Evolutionary conservation across 2,113 vertebrate genomes (phyloP), one percentile per base, ranked within the genome.

Genomic region (Lepus americanus): DNA sequence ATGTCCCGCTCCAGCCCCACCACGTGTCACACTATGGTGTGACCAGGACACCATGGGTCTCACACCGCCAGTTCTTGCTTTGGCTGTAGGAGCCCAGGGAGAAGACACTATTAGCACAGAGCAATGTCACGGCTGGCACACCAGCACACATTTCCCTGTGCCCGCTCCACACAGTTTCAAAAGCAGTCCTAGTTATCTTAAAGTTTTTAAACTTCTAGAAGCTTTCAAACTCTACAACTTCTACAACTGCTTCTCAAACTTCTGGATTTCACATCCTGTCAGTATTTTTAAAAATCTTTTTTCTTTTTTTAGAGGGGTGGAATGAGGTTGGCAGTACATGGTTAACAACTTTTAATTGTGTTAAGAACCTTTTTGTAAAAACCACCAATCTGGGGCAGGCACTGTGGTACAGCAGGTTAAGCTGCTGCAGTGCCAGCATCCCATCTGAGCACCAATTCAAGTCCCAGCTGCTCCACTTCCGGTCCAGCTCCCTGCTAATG

Each of bases 291-390:
- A 78, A 78, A 55, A 79, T 23, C 39, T 53, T 81, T 81, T 69
- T 94, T 95, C 74, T 94, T 27, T 89, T 76, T 92, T 49, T 53
- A 5, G 29, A 5, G 3, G 1, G 1, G 1, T 13, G 27, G 44
- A 53, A 63, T 59, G 22, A 53, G 9, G 20, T 25, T 80, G 25
- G 13, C 10, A 69, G 27, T 86, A 74, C 2, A 70, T 16, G 20
- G 39, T 88, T 90, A n/a, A 89, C 11, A 64, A 80, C 25, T 67
- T 90, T 94, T 70, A 90, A 90, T 76, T 90, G 83, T 88, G 55
- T 73, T 90, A 83, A 89, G 67, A 51, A 92, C 31, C 1, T 55
- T 39, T 90, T 80, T 84, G 55, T 14, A 53, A n/a, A n/a, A 89
- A 39, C 19, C 2, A 86, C 27, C 19, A 94, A 44, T 44, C 7